Conservation (phyloP, 2,113 vertebrate genomes). For the Mormyrus iriodes region DNA sequence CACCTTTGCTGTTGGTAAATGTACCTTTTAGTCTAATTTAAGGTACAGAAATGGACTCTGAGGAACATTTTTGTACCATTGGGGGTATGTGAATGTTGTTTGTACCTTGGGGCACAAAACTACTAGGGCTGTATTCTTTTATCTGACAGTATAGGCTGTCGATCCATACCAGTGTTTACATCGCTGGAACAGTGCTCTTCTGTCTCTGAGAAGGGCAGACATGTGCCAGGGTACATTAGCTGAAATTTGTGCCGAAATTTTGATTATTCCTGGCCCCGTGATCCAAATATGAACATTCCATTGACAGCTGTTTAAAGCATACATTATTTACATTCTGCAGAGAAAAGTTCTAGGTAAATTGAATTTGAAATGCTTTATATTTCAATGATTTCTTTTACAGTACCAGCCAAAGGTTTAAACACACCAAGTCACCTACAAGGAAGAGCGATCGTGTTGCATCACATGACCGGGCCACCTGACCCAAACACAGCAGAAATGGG, state of each 20-base stretch:
- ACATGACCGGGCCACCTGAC: not conserved
- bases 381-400: not conserved
- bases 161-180: not conserved
- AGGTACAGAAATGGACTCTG: not conserved
- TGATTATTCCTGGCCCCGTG: not conserved
- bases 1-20: not conserved
- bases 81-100: not conserved
- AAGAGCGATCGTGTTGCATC: not conserved
- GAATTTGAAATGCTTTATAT: not conserved
- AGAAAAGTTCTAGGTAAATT: not conserved
- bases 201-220: not conserved
- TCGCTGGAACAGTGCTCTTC: not conserved
- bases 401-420: not conserved
- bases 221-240: not conserved
- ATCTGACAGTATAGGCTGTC: not conserved
- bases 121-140: not conserved
- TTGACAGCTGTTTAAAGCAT: not conserved
- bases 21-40: not conserved
- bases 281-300: not conserved
- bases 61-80: not conserved
- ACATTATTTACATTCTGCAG: not conserved
- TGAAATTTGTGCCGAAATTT: not conserved
- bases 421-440: not conserved
- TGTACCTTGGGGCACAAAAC: not conserved
- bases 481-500: not conserved